These are phyloP conservation scores for Malurus melanocephalus DNA, from an alignment of 2,113 vertebrate species.

Conservation along the genomic window DNA sequence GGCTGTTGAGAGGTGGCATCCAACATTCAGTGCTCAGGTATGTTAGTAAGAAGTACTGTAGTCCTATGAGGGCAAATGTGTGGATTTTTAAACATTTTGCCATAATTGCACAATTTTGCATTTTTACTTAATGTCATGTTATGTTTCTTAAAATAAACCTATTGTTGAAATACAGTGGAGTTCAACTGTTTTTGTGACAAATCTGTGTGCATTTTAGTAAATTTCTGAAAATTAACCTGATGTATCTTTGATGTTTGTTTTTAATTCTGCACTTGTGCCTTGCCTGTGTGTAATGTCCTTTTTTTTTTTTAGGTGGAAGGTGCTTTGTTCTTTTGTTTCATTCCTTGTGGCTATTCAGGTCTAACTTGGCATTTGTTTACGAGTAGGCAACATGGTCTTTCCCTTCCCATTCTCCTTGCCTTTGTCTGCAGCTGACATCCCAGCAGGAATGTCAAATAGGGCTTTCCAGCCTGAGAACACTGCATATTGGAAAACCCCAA, in stretches of 20 bases:
- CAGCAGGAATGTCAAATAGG: not conserved
- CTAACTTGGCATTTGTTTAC: not conserved
- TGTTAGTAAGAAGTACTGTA: slow-evolving; percentile 98
- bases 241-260: not conserved
- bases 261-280: not conserved
- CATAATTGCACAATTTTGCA: slow-evolving; percentile 96
- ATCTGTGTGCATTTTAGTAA: not conserved
- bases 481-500: not conserved
- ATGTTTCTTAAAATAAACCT: slow-evolving; percentile 81
- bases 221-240: not conserved
- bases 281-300: not conserved
- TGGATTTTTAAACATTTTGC: slow-evolving; percentile 96
- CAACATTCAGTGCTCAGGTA: slow-evolving; percentile 92
- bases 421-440: not conserved
- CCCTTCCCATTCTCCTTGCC: not conserved
- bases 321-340: not conserved
- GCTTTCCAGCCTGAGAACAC: not conserved
- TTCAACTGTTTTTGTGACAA: slow-evolving; percentile 11
- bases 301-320: not conserved
- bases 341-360: not conserved
- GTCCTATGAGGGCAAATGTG: slow-evolving; percentile 84
- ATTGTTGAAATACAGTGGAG: slow-evolving; percentile 69
- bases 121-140: slow-evolving; percentile 84
- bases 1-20: slow-evolving; percentile 70
- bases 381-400: fast-evolving